Percentiles rank a stretch among this genome's conserved stretches.
Conservation (phyloP, 2,888 invertebrate species). For the Epinotia ramella region DNA sequence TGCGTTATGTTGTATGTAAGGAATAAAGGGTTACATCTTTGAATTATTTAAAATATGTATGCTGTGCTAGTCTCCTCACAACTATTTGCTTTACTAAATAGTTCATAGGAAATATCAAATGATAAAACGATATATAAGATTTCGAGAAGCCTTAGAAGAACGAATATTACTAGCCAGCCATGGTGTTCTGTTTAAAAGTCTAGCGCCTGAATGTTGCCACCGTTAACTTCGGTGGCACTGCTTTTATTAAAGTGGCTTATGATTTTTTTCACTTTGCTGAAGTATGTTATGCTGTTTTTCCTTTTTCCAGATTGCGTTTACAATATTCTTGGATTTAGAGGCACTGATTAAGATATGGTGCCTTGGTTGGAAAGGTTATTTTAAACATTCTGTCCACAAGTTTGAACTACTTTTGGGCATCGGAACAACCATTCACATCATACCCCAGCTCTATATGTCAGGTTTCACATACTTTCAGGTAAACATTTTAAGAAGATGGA, state of each 20-base stretch:
- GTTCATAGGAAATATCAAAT: not conserved
- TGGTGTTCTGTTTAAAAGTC: not conserved
- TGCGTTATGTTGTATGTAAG: too few relatives aligned
- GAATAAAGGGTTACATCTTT: too few relatives aligned
- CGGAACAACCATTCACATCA: constrained; percentile 97
- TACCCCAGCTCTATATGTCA: constrained; percentile 96
- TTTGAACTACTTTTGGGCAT: constrained; percentile 97
- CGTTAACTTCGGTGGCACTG: not conserved
- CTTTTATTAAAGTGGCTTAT: not conserved
- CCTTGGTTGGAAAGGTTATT: constrained; percentile 97
- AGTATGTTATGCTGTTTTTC: not conserved
- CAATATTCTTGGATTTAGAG: constrained; percentile 96
- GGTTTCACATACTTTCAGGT: constrained; percentile 99
- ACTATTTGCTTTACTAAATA: not conserved
- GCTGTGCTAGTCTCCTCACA: not conserved
- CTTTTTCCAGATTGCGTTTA: constrained; percentile 92
- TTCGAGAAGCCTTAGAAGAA: not conserved
- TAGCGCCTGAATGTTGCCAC: not conserved
- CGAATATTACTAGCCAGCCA: not conserved
- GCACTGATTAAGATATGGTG: constrained; percentile 99
- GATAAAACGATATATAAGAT: not conserved
- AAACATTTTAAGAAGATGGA: constrained; percentile 43
- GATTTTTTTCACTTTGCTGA: not conserved
- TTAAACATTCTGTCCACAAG: constrained; percentile 98
- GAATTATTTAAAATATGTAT: too few relatives aligned